A percentile compares a stretch with the other conserved stretches of the same genome.
Conservation (phyloP, 2,113 vertebrate genomes). For the Corythoichthys intestinalis region DNA sequence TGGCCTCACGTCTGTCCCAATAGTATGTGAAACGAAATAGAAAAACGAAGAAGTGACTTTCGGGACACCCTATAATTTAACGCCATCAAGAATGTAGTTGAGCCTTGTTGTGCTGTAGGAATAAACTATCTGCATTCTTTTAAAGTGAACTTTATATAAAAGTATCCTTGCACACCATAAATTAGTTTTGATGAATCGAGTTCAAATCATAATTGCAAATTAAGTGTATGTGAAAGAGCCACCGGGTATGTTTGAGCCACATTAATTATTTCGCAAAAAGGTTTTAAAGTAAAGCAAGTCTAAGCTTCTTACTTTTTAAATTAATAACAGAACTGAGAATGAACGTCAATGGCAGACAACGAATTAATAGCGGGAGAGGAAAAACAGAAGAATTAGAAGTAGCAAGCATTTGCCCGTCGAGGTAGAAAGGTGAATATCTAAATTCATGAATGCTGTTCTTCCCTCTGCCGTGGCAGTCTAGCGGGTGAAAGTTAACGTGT, state of each 20-base stretch:
- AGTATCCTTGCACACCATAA: not conserved
- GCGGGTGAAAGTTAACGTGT: constrained; percentile 34
- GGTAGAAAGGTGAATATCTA: constrained; percentile 32
- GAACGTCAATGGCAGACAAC: not conserved
- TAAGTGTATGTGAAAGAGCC: no score
- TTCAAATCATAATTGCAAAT: no score
- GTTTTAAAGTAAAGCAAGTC: no score
- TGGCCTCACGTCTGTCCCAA: not conserved
- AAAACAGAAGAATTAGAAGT: constrained; percentile 16
- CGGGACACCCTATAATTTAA: not conserved
- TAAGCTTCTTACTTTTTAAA: no score
- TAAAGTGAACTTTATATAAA: not conserved
- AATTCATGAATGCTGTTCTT: constrained; percentile 33
- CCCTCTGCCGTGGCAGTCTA: constrained; percentile 17
- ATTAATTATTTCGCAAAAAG: no score
- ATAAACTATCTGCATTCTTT: not conserved
- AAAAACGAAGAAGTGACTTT: not conserved
- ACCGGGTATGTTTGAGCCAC: no score
- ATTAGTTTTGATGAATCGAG: not conserved
- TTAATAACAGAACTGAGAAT: no score
- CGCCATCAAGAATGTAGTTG: not conserved
- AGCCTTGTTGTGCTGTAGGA: not conserved
- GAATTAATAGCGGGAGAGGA: not conserved
- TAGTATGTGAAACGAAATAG: not conserved
- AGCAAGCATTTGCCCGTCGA: constrained; percentile 10